A percentile compares a stretch with the other conserved stretches of the same genome.
These are phyloP conservation scores for Myrmophylax atrothorax DNA, from an alignment of 2,113 vertebrate genomes.

Conservation along the genomic window DNA sequence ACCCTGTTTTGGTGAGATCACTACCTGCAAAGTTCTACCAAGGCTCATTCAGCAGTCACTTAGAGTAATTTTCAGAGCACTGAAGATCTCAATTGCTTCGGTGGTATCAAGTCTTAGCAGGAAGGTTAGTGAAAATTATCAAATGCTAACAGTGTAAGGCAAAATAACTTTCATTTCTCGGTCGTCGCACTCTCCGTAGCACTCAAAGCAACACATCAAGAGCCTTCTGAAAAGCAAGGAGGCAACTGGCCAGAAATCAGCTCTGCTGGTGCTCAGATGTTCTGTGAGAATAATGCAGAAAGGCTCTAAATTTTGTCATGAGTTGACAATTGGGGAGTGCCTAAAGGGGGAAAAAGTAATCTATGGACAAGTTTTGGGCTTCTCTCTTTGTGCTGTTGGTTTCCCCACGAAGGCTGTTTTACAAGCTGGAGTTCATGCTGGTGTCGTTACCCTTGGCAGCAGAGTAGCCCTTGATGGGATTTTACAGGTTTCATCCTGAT, in stretches of 20 bases:
- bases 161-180: not conserved
- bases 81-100: not conserved
- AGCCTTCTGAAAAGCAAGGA: conserved; percentile 17
- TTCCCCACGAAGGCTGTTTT: not conserved
- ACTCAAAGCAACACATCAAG: not conserved
- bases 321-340: not conserved
- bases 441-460: not conserved
- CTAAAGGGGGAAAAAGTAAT: not conserved
- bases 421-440: not conserved
- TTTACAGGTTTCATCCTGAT: not conserved
- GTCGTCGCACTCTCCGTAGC: rapidly evolving
- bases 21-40: not conserved
- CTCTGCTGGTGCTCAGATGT: conserved; percentile 17
- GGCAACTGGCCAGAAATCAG: conserved; percentile 22
- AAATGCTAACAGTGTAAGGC: not conserved
- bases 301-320: conserved; percentile 33
- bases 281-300: conserved; percentile 22
- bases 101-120: not conserved
- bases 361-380: not conserved
- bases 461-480: not conserved
- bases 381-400: not conserved
- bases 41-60: not conserved
- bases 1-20: not conserved
- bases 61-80: not conserved
- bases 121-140: not conserved